Evolutionary conservation across 2,797 vertebrate genomes (phyloP).

Genomic region (Silurus aristotelis): DNA sequence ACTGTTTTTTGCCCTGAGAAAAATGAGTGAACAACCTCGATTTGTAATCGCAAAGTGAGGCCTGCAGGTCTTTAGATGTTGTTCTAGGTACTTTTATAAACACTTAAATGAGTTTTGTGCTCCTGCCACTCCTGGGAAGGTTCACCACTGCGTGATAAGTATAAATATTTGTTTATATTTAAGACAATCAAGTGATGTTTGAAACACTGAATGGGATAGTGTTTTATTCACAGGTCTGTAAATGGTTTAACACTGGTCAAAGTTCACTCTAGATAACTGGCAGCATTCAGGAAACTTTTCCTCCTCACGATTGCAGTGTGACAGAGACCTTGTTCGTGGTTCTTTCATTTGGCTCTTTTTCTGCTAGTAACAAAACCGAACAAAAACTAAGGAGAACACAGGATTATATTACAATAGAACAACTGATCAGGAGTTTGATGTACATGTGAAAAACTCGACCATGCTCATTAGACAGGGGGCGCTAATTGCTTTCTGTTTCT

Average conservation of each 20-base stretch:
- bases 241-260: conserved; percentile 53
- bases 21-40: no score
- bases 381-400: neutral
- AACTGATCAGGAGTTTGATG: neutral
- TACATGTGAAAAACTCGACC: neutral
- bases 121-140: no score
- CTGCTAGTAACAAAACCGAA: neutral
- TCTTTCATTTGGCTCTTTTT: neutral
- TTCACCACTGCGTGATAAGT: no score
- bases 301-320: neutral
- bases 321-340: neutral
- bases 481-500: conserved; percentile 31
- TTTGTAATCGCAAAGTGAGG: no score
- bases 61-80: no score
- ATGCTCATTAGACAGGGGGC: conserved; percentile 24
- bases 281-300: conserved; percentile 39
- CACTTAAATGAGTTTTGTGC: no score
- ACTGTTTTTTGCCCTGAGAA: no score
- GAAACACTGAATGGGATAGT: neutral
- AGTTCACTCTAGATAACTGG: conserved; percentile 47
- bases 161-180: neutral
- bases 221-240: neutral
- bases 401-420: conserved; percentile 1
- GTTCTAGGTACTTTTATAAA: no score
- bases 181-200: no score